Base-by-base conservation (phyloP, 2,888 invertebrate species). In the Leuctra nigra region DNA sequence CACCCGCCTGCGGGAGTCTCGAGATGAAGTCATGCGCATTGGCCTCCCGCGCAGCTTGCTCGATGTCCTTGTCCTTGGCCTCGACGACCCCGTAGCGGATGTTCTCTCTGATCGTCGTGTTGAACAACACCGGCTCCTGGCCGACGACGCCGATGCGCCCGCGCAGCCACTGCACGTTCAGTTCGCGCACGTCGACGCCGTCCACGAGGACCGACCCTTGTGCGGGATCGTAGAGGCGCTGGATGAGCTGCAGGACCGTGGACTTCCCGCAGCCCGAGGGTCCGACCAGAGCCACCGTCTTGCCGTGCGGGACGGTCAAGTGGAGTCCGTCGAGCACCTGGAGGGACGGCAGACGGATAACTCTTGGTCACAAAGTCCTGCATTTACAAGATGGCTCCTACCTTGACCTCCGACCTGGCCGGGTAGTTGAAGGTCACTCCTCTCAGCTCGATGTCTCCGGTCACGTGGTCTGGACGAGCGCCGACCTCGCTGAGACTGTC, bases 101-200 rank as follows among this genome's bases (percentile, higher is more conserved):
- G 72, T 95, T 96, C 68, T 94, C 91, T 6, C 79, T 79, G 36
- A 94, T 90, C 24, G 83, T 83, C 6, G 87, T 84, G 65, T 87
- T 86, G 70, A 93, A 93, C 3, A 93, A 76, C 11, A 88, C 84
- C 0, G 91, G 93, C 64, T 93, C 93, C 70, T 93, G 93, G 0
- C 90, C 87, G 13, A 93, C 92, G 3, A 92, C 82, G 0, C 90
- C 91, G 61, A 93, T 86, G 67, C 87, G 84, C 24, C 79, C 77
- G 53, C 93, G 77, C 25, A 88, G 70, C 80, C 88, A 87, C 11
- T 77, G 73, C 7, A 90, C 81, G 68, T 90, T 89, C 55, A 91
- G 67, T 29, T 79, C 74, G 35, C 79, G 75, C 50, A 90, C 71
- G 67, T 89, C 81, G 18, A 75, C 68, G 0, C 78, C 82, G 46